Conservation (phyloP, 2,888 invertebrate species). For the Torymus tubicola region DNA sequence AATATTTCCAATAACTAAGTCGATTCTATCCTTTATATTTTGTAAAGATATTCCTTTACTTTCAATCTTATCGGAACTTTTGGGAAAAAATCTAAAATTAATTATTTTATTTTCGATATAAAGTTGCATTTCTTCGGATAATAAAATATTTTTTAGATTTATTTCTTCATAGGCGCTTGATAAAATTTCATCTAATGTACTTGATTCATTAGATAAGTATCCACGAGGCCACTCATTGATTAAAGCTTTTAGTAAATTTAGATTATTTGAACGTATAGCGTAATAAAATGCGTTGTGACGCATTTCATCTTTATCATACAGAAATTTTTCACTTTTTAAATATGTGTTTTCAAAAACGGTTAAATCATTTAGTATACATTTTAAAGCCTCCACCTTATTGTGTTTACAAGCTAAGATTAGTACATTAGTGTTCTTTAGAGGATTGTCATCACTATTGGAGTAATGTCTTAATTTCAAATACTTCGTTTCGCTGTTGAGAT, state of each 20-base stretch:
- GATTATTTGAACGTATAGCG: conserved; percentile 60
- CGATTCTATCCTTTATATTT: conserved; percentile 41
- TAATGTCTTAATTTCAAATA: conserved; percentile 13
- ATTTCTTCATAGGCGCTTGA: conserved; percentile 61
- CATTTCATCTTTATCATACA: conserved; percentile 45
- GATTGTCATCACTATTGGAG: conserved; percentile 43
- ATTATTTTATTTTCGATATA: conserved; percentile 54
- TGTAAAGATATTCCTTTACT: conserved; percentile 18
- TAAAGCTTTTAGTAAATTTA: conserved; percentile 58
- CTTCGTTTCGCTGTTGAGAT: conserved; percentile 8
- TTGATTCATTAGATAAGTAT: conserved; percentile 32
- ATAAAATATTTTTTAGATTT: conserved; percentile 57
- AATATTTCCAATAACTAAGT: conserved; percentile 51
- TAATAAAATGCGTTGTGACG: conserved; percentile 63
- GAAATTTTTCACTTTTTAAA: conserved; percentile 5
- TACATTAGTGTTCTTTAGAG: conserved; percentile 48
- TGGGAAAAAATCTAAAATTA: conserved; percentile 49
- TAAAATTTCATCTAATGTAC: conserved; percentile 58
- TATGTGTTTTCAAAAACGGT: background rate
- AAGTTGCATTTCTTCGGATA: conserved; percentile 57
- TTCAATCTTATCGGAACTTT: conserved; percentile 1
- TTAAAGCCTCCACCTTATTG: conserved; percentile 48
- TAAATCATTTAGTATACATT: conserved; percentile 38
- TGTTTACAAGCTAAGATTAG: conserved; percentile 55
- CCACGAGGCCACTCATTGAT: conserved; percentile 56